Percentiles rank a stretch among this genome's conserved stretches.
Evolutionary conservation across 1,140 invertebrate genomes (phyloP).

Genomic region (Lutraria rhynchaena): DNA sequence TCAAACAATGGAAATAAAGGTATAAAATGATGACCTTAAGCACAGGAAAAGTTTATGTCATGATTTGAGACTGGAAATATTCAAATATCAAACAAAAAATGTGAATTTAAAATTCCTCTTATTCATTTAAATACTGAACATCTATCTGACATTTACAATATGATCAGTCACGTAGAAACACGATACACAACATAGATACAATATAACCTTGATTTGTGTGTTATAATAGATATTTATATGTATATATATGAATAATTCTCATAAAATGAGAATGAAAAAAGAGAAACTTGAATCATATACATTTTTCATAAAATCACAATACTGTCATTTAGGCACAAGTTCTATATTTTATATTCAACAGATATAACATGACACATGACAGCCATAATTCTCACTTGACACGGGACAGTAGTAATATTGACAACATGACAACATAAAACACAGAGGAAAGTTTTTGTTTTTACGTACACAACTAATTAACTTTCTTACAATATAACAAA

Average conservation of each 20-base stretch:
- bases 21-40: too few relatives aligned
- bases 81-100: too few relatives aligned
- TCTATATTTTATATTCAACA: constrained; percentile 14
- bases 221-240: not conserved
- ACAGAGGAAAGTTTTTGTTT: not conserved
- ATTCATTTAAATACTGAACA: too few relatives aligned
- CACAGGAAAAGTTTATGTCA: too few relatives aligned
- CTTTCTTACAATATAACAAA: not conserved
- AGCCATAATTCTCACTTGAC: not conserved
- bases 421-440: not conserved
- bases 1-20: too few relatives aligned
- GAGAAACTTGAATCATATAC: not conserved
- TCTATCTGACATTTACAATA: not conserved
- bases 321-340: constrained; percentile 17
- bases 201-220: not conserved
- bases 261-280: not conserved
- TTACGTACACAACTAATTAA: constrained; percentile 5
- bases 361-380: constrained; percentile 8
- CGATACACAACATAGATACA: not conserved
- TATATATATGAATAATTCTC: not conserved
- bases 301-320: constrained; percentile 17
- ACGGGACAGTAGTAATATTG: not conserved
- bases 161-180: not conserved
- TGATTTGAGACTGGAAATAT: too few relatives aligned
- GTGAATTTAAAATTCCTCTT: too few relatives aligned